Evolutionary conservation across 2,888 invertebrate species (phyloP).

Genomic region (Galeruca laticollis): DNA sequence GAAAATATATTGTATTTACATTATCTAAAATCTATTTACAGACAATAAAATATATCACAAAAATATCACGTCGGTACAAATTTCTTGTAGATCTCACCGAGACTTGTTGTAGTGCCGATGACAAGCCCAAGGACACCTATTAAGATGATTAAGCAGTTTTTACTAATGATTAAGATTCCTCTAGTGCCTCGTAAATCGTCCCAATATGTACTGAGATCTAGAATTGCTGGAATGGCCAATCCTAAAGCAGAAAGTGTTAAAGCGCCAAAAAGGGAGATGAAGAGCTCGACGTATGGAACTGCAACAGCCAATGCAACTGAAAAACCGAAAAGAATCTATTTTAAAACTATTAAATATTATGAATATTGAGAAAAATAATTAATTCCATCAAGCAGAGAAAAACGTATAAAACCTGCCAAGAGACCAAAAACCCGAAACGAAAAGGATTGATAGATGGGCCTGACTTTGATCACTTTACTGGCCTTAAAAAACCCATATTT

Average conservation of each 20-base stretch:
- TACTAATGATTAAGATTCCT: slow-evolving; percentile 65
- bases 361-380: too few species aligned
- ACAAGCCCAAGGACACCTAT: slow-evolving; percentile 75
- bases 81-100: slow-evolving; percentile 71
- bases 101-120: slow-evolving; percentile 76
- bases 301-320: slow-evolving; percentile 86
- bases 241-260: slow-evolving; percentile 90
- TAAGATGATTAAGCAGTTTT: slow-evolving; percentile 71
- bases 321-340: slow-evolving; percentile 51
- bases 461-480: too few species aligned
- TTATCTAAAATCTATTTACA: not conserved
- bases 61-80: slow-evolving; percentile 54
- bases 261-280: slow-evolving; percentile 88
- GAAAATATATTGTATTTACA: too few species aligned
- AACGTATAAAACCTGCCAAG: too few species aligned
- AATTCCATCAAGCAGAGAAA: too few species aligned
- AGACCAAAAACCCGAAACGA: too few species aligned
- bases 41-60: slow-evolving; percentile 1
- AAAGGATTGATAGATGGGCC: too few species aligned
- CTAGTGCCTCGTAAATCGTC: slow-evolving; percentile 68
- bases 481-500: too few species aligned
- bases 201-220: slow-evolving; percentile 88
- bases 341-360: too few species aligned
- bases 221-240: slow-evolving; percentile 89
- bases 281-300: slow-evolving; percentile 86